Evolutionary conservation across 2,888 invertebrate genomes (phyloP).

Genomic region (Keiferia lycopersicella): DNA sequence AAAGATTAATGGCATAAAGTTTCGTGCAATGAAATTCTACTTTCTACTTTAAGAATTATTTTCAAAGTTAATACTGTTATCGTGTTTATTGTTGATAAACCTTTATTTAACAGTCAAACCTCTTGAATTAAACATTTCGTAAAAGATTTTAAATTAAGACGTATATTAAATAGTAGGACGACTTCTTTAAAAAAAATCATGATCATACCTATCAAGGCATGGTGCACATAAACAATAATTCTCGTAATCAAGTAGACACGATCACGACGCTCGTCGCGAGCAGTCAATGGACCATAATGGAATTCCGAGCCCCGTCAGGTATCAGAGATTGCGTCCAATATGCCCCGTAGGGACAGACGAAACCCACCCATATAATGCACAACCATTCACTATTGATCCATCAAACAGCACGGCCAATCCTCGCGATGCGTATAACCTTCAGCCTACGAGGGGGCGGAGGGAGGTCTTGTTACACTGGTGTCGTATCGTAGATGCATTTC

Average conservation of each 20-base stretch:
- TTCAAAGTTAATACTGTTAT: no score
- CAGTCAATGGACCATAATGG: conserved; percentile 70
- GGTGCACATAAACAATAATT: conserved; percentile 23
- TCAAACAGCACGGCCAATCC: conserved; percentile 32
- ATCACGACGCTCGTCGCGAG: conserved; percentile 58
- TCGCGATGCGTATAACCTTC: conserved; percentile 17
- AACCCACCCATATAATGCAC: conserved; percentile 49
- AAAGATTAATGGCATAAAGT: neutral
- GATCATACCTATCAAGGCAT: no score
- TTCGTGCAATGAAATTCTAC: neutral
- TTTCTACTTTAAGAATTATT: neutral
- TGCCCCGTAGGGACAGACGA: conserved; percentile 63
- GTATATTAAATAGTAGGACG: no score
- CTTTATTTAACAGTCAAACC: no score
- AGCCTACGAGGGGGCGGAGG: conserved; percentile 28
- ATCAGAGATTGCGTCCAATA: conserved; percentile 75
- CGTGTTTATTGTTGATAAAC: no score
- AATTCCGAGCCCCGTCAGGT: conserved; percentile 72
- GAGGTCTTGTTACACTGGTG: conserved; percentile 47
- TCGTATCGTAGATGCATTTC: conserved; percentile 60
- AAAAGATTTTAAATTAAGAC: no score
- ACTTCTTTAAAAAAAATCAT: no score
- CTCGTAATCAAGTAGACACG: conserved; percentile 40
- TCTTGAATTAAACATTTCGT: no score
- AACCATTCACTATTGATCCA: conserved; percentile 50